These are phyloP conservation scores for Leucoma salicis DNA, from an alignment of 2,888 invertebrate genomes.

Conservation along the genomic window DNA sequence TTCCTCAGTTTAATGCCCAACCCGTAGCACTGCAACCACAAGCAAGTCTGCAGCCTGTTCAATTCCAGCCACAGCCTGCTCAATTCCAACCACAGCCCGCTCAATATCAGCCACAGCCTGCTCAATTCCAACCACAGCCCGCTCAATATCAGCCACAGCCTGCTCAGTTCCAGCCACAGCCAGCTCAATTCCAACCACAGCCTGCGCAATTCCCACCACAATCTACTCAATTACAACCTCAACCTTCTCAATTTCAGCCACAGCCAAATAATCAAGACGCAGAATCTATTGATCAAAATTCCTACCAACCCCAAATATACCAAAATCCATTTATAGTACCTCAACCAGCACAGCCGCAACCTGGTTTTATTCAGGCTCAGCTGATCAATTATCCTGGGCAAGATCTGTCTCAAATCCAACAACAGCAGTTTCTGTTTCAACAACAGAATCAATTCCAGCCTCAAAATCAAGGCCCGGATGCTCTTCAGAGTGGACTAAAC, in stretches of 20 bases:
- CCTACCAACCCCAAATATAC: conserved; percentile 26
- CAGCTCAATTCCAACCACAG: conserved; percentile 18
- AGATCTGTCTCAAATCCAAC: conserved; percentile 23
- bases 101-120: conserved; percentile 30
- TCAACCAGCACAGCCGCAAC: conserved; percentile 22
- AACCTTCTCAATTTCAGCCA: conserved; percentile 31
- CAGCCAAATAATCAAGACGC: conserved; percentile 24
- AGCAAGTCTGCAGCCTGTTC: conserved; percentile 26
- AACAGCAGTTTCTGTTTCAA: conserved; percentile 24
- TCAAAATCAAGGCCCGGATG: conserved; percentile 41
- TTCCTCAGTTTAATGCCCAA: conserved; percentile 8
- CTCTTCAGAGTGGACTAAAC: conserved; percentile 65
- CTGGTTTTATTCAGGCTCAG: conserved; percentile 37
- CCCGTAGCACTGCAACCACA: conserved; percentile 13
- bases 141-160: conserved; percentile 18
- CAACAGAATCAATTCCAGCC: conserved; percentile 30
- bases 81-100: conserved; percentile 38
- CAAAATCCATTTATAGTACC: conserved; percentile 29
- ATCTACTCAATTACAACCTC: conserved; percentile 43
- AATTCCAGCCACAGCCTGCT: conserved; percentile 46
- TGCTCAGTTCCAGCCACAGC: conserved; percentile 22
- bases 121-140: conserved; percentile 17
- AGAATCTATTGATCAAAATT: conserved; percentile 21
- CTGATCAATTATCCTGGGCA: conserved; percentile 38
- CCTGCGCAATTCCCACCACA: conserved; percentile 44